phyloP scores from a whole-genome alignment of 2,888 invertebrate species.

The Geophilus truncorum region DNA sequence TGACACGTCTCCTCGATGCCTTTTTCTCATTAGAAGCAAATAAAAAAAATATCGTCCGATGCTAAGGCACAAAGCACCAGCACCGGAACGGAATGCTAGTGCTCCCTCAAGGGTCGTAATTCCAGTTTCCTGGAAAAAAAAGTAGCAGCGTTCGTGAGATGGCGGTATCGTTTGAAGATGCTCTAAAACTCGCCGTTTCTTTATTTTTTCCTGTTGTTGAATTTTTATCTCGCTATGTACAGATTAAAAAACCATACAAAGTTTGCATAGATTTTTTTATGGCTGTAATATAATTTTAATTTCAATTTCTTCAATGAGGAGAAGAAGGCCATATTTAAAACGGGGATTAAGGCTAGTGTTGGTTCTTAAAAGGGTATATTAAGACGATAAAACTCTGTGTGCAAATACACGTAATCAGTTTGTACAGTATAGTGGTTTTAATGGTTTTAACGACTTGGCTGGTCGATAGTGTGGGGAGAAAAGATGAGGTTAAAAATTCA shows the following conservation, averaged over 20 bases:
- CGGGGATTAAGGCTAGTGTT: not conserved
- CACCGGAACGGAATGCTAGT: slow-evolving; percentile 21
- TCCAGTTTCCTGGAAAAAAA: not conserved
- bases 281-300: not conserved
- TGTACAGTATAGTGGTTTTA: not conserved
- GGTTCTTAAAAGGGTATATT: not conserved
- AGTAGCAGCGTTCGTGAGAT: not conserved
- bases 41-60: slow-evolving; percentile 20
- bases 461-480: not conserved
- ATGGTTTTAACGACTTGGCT: not conserved
- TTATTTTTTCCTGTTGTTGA: not conserved
- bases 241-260: not conserved
- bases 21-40: slow-evolving; percentile 27
- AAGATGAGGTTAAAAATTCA: not conserved
- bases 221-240: not conserved
- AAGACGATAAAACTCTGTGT: not conserved
- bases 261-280: not conserved
- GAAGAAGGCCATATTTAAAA: not conserved
- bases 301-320: not conserved
- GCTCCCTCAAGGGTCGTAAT: slow-evolving; percentile 27
- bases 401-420: not conserved
- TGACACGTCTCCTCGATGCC: slow-evolving; percentile 22
- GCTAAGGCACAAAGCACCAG: slow-evolving; percentile 23
- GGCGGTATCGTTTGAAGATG: slow-evolving; percentile 18
- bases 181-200: not conserved